These are phyloP conservation scores for Parthenolecanium corni DNA, from an alignment of 2,888 invertebrate genomes.

Conservation along the genomic window DNA sequence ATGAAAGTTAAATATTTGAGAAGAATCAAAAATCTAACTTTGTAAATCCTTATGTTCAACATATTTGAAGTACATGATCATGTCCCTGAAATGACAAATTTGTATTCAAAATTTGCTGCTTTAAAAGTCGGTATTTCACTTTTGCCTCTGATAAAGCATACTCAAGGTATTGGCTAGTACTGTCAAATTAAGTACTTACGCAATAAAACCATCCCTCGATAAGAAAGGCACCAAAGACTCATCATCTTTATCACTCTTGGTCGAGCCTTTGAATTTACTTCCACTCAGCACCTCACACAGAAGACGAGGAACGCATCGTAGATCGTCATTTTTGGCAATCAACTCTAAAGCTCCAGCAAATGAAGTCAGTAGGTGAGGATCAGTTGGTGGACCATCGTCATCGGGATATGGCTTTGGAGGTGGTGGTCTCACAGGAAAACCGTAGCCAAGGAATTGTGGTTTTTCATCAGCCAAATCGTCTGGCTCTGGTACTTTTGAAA, in stretches of 20 bases:
- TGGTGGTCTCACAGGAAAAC: background rate
- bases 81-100: too few relatives aligned
- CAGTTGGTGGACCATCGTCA: conserved; percentile 5
- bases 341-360: conserved; percentile 46
- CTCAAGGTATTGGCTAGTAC: too few relatives aligned
- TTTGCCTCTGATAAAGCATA: too few relatives aligned
- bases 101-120: too few relatives aligned
- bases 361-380: conserved; percentile 33
- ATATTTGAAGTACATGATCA: too few relatives aligned
- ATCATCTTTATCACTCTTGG: conserved; percentile 39
- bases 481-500: background rate
- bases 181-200: conserved; percentile 45
- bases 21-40: conserved; percentile 3
- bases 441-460: background rate
- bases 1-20: conserved; percentile 27
- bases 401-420: too few relatives aligned
- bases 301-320: conserved; percentile 65
- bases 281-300: conserved; percentile 64
- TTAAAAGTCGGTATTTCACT: too few relatives aligned
- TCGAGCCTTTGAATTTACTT: conserved; percentile 37
- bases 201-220: conserved; percentile 42
- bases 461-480: background rate
- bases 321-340: conserved; percentile 59
- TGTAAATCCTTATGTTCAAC: too few relatives aligned
- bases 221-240: conserved; percentile 35